phyloP scores from a whole-genome alignment of 2,797 vertebrate species.

The Paramormyrops hopkinsi region DNA sequence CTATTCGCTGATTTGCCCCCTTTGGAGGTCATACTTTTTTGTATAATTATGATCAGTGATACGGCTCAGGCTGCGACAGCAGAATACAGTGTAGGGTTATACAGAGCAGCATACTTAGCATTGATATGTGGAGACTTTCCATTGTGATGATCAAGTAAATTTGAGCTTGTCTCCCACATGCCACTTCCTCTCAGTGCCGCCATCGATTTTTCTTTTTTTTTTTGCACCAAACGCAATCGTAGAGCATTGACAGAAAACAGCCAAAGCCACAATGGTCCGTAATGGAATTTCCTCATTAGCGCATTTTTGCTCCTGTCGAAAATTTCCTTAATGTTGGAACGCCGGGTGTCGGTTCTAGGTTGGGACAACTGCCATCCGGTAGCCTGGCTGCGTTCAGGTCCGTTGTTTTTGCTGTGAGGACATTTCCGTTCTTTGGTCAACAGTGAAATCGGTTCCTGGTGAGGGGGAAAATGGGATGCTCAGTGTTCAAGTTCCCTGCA shows the following conservation, averaged over 20 bases:
- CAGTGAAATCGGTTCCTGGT: constrained; percentile 43
- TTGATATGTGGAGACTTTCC: background rate
- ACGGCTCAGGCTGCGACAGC: background rate
- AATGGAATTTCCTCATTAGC: background rate
- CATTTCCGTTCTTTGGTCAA: constrained; percentile 37
- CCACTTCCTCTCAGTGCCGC: background rate
- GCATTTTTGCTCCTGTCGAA: constrained; percentile 31
- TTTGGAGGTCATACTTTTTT: background rate
- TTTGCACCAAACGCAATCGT: background rate
- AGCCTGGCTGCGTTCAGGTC: constrained; percentile 44
- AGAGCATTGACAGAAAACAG: background rate
- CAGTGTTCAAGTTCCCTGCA: constrained; percentile 47
- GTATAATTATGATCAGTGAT: background rate
- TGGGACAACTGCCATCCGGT: constrained; percentile 33
- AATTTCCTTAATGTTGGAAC: constrained; percentile 32
- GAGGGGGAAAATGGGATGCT: constrained; percentile 31
- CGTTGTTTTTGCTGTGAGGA: constrained; percentile 36
- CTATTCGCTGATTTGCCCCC: background rate
- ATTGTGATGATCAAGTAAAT: constrained; percentile 4
- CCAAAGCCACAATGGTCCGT: background rate
- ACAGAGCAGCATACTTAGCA: background rate
- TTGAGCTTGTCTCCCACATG: background rate
- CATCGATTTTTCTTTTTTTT: background rate
- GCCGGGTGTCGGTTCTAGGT: constrained; percentile 24
- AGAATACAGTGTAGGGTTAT: background rate